A percentile compares a stretch with the other conserved stretches of the same genome.
Evolutionary conservation across 30 jellyfish, hydroid and myxozoan species (phyloP).

Genomic region (Hydra vulgaris): DNA sequence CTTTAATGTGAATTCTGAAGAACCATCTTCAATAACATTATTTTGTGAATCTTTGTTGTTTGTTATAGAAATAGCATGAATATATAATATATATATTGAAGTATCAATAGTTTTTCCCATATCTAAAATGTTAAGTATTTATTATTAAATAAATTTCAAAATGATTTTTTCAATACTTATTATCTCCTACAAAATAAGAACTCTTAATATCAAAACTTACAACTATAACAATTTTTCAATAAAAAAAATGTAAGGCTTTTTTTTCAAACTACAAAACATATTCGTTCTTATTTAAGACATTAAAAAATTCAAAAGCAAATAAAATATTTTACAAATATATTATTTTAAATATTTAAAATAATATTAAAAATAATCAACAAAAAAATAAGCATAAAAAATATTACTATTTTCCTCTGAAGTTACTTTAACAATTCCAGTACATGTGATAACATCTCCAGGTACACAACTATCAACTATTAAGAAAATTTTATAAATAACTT

Average conservation of each 20-base stretch:
- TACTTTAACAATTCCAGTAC: conserved; percentile 82
- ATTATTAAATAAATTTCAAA: neutral
- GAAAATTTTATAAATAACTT: too few relatives aligned
- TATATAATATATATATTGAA: conserved; percentile 67
- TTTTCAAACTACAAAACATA: too few relatives aligned
- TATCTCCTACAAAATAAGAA: neutral
- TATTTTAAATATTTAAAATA: too few relatives aligned
- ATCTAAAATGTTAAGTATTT: conserved; percentile 27
- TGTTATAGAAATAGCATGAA: conserved; percentile 63
- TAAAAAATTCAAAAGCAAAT: too few relatives aligned
- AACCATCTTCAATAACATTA: conserved; percentile 29
- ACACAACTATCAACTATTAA: conserved; percentile 72
- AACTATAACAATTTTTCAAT: too few relatives aligned
- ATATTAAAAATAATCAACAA: too few relatives aligned
- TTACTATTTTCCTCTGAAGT: conserved; percentile 59
- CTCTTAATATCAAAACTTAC: too few relatives aligned
- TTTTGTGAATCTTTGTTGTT: conserved; percentile 47
- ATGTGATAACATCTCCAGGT: conserved; percentile 88
- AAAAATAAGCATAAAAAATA: neutral
- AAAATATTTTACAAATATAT: too few relatives aligned
- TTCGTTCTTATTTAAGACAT: too few relatives aligned
- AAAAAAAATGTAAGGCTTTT: too few relatives aligned
- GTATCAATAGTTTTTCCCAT: conserved; percentile 45
- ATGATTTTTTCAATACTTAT: neutral
- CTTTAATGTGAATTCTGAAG: conserved; percentile 58